These are phyloP conservation scores for Trematocara nigrifrons DNA, from an alignment of 2,113 vertebrate species.

Conservation along the genomic window DNA sequence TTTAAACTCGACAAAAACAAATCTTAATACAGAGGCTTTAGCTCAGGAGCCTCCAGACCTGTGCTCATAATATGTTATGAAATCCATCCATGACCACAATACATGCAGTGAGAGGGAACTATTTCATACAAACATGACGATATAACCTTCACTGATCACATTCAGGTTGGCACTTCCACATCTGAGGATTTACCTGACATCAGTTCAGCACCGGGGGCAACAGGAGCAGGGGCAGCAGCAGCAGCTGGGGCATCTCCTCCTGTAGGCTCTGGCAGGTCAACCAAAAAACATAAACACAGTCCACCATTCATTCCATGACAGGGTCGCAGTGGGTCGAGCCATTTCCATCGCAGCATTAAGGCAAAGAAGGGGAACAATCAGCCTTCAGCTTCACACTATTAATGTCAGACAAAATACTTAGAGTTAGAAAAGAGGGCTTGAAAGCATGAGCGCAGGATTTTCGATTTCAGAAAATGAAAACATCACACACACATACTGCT, in stretches of 20 bases:
- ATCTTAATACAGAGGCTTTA: neutral
- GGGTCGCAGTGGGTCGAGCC: neutral
- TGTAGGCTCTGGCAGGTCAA: constrained; percentile 80
- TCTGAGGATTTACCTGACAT: constrained; percentile 82
- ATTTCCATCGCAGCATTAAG: constrained; percentile 79
- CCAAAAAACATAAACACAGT: neutral
- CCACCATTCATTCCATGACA: neutral
- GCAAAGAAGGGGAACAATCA: constrained; percentile 72
- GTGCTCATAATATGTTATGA: neutral
- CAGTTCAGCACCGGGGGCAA: constrained; percentile 79
- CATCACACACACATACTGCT: neutral
- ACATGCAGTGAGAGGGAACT: neutral
- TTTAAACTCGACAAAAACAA: neutral
- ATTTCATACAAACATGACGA: neutral
- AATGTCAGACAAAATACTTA: constrained; percentile 42
- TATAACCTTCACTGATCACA: neutral
- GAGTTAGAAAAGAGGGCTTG: constrained; percentile 16
- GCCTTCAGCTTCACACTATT: constrained; percentile 55
- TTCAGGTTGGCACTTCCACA: neutral
- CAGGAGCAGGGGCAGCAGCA: constrained; percentile 70
- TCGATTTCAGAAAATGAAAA: neutral
- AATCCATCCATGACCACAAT: neutral
- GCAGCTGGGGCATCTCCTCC: constrained; percentile 82
- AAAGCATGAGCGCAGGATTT: neutral
- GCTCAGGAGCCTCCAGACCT: neutral